Percentiles rank a stretch among this genome's conserved stretches.
Evolutionary conservation across 2,888 invertebrate genomes (phyloP).

Genomic region (Troides oblongomaculatus): DNA sequence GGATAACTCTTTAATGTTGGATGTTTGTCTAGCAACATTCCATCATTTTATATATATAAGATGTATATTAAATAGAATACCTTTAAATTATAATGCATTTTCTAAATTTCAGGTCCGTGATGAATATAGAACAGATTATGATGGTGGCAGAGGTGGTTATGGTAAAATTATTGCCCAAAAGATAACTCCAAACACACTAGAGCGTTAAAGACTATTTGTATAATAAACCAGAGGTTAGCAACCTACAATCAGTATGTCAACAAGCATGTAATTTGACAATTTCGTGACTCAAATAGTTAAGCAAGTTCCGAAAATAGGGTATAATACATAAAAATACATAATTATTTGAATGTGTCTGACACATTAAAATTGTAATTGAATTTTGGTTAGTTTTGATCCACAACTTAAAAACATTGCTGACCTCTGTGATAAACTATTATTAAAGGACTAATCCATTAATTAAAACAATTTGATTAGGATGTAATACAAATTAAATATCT

Average conservation of each 20-base stretch:
- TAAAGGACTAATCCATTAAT: conserved; percentile 49
- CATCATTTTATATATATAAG: not conserved
- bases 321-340: too few relatives aligned
- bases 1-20: too few relatives aligned
- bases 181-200: conserved; percentile 81
- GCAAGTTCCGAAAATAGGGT: too few relatives aligned
- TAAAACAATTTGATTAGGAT: conserved; percentile 42
- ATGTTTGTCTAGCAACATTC: too few relatives aligned
- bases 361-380: too few relatives aligned
- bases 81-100: too few relatives aligned
- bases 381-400: too few relatives aligned
- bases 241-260: too few relatives aligned
- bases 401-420: too few relatives aligned
- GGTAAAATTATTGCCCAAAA: conserved; percentile 96
- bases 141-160: conserved; percentile 97
- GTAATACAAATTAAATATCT: conserved; percentile 33
- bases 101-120: conserved; percentile 88
- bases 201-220: conserved; percentile 56
- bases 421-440: conserved; percentile 27
- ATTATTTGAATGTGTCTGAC: too few relatives aligned
- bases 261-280: too few relatives aligned
- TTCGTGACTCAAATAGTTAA: too few relatives aligned
- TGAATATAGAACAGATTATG: conserved; percentile 98
- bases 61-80: not conserved
- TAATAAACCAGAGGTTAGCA: not conserved